phyloP scores from a whole-genome alignment of 2,888 invertebrate genomes.

The Drosophila greeni region DNA sequence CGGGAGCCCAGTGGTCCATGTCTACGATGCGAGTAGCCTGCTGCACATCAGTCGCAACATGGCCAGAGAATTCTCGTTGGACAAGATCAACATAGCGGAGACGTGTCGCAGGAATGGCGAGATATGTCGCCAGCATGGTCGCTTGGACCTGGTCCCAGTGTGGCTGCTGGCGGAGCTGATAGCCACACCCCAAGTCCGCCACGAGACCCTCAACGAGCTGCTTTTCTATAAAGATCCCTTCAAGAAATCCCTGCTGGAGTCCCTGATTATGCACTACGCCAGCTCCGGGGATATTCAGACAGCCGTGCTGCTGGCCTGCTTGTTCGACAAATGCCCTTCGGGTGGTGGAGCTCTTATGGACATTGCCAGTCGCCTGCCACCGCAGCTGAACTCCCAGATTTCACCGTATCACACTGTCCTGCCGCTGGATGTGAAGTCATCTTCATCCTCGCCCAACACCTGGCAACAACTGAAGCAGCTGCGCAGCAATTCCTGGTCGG shows the following conservation, averaged over 20 bases:
- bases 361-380: conserved; percentile 49
- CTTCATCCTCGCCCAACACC: conserved; percentile 80
- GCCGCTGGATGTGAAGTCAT: conserved; percentile 87
- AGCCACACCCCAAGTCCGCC: conserved; percentile 80
- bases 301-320: conserved; percentile 94
- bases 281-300: conserved; percentile 92
- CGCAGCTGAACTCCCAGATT: conserved; percentile 77
- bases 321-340: conserved; percentile 86
- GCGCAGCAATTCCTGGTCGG: conserved; percentile 92
- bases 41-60: conserved; percentile 89
- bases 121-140: conserved; percentile 86
- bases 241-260: conserved; percentile 90
- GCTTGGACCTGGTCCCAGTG: conserved; percentile 90
- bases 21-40: conserved; percentile 80
- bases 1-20: conserved; percentile 72
- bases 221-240: conserved; percentile 90
- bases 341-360: conserved; percentile 46
- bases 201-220: conserved; percentile 81
- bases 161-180: conserved; percentile 91
- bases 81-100: conserved; percentile 79
- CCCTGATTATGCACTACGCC: conserved; percentile 90
- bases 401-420: conserved; percentile 92
- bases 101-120: conserved; percentile 91
- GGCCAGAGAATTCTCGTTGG: conserved; percentile 89
- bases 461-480: conserved; percentile 84